Conservation (phyloP, 1,140 invertebrate species). For the Bicyclus anynana region DNA sequence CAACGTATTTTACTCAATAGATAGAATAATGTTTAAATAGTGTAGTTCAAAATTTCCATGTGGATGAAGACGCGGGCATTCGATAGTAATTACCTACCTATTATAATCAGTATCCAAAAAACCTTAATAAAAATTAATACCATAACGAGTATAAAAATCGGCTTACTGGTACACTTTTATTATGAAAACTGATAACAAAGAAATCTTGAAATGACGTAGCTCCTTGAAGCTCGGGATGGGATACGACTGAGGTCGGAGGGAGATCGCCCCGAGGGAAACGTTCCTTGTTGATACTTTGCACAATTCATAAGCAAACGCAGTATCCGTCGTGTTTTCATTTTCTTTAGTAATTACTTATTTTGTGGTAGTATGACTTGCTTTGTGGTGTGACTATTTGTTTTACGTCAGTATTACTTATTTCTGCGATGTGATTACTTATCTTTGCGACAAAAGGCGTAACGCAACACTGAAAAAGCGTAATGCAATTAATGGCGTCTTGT, state of each 20-base stretch:
- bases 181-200: neutral
- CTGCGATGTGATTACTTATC: neutral
- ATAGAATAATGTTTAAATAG: no score
- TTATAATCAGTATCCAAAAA: no score
- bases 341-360: constrained; percentile 1
- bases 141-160: no score
- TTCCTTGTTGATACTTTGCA: constrained; percentile 1
- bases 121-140: no score
- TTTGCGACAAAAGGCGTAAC: no score
- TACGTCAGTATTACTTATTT: neutral
- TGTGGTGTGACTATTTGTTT: neutral
- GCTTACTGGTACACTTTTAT: neutral
- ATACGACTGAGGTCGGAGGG: no score
- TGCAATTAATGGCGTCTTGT: no score
- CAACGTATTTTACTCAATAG: no score
- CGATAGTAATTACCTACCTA: no score
- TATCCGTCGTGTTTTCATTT: neutral
- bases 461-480: no score
- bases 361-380: neutral
- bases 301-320: constrained; percentile 1
- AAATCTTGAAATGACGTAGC: neutral
- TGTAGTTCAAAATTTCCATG: no score
- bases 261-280: neutral
- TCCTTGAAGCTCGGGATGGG: neutral
- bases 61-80: no score